A percentile compares a stretch with the other conserved stretches of the same genome.
These are phyloP conservation scores for Sphyrna mokarran DNA, from an alignment of 2,113 vertebrate species.

Conservation along the genomic window DNA sequence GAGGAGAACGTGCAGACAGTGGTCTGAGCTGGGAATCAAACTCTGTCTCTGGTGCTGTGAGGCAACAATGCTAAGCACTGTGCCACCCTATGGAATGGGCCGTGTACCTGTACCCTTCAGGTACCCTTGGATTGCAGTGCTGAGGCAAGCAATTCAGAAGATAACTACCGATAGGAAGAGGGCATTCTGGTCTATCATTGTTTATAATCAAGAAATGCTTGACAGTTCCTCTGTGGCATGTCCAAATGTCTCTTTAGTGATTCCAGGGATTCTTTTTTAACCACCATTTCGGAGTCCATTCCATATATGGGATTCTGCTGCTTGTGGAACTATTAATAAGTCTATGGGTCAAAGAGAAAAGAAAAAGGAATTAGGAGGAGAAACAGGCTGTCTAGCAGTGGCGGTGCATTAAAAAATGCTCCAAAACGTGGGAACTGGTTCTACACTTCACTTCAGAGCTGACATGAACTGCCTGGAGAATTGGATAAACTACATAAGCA, in stretches of 20 bases:
- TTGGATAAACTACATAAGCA: not conserved
- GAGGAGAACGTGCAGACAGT: too few species aligned
- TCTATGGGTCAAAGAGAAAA: too few species aligned
- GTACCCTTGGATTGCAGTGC: not conserved
- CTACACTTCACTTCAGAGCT: not conserved
- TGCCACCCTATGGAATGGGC: not conserved
- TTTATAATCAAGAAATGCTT: not conserved
- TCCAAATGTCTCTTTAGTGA: not conserved
- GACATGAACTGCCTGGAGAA: not conserved
- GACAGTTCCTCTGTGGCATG: not conserved
- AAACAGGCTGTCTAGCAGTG: not conserved
- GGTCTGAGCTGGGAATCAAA: too few species aligned
- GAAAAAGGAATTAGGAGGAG: not conserved
- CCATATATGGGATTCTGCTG: not conserved
- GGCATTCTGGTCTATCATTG: not conserved
- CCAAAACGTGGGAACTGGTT: not conserved
- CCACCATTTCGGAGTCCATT: not conserved
- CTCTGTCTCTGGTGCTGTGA: too few species aligned
- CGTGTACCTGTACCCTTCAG: not conserved
- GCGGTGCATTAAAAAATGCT: not conserved
- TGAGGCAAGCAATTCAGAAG: not conserved
- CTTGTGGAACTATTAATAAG: not conserved
- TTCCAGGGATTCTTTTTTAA: not conserved
- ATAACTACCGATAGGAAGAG: not conserved
- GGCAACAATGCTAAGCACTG: too few species aligned